Percentiles rank a stretch among this genome's conserved stretches.
phyloP scores from a whole-genome alignment of 2,888 invertebrate genomes.

The Cyclophora albipunctata region DNA sequence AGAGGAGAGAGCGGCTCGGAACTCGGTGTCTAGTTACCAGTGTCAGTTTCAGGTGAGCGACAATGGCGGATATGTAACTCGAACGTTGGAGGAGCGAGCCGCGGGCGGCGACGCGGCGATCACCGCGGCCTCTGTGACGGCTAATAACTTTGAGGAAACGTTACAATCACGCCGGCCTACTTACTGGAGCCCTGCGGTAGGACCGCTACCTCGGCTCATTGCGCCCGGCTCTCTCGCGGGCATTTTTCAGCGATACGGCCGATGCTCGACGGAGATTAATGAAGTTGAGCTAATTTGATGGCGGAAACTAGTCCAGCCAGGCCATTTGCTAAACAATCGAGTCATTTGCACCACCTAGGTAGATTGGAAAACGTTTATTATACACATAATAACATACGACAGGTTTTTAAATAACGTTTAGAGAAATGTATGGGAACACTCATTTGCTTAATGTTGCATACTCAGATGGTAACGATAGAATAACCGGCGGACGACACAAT shows the following conservation, averaged over 20 bases:
- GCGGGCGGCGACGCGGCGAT: constrained; percentile 37
- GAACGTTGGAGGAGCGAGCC: constrained; percentile 40
- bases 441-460: too few relatives aligned
- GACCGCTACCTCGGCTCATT: constrained; percentile 47
- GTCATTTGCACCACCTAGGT: constrained; percentile 1
- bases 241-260: constrained; percentile 38
- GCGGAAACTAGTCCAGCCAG: constrained; percentile 29
- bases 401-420: too few relatives aligned
- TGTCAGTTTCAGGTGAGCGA: constrained; percentile 54
- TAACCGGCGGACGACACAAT: constrained; percentile 36
- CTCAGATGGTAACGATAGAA: constrained; percentile 4
- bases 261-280: constrained; percentile 35
- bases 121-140: constrained; percentile 19
- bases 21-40: constrained; percentile 53
- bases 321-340: constrained; percentile 29
- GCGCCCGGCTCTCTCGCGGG: constrained; percentile 27
- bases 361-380: too few relatives aligned
- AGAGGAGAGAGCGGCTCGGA: constrained; percentile 62
- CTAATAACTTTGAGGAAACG: constrained; percentile 56
- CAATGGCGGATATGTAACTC: constrained; percentile 61
- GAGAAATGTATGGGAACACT: too few relatives aligned
- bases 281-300: constrained; percentile 35
- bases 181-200: constrained; percentile 45
- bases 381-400: too few relatives aligned
- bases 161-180: constrained; percentile 47